phyloP scores from a whole-genome alignment of 2,888 invertebrate genomes.

The Smittia aterrima region DNA sequence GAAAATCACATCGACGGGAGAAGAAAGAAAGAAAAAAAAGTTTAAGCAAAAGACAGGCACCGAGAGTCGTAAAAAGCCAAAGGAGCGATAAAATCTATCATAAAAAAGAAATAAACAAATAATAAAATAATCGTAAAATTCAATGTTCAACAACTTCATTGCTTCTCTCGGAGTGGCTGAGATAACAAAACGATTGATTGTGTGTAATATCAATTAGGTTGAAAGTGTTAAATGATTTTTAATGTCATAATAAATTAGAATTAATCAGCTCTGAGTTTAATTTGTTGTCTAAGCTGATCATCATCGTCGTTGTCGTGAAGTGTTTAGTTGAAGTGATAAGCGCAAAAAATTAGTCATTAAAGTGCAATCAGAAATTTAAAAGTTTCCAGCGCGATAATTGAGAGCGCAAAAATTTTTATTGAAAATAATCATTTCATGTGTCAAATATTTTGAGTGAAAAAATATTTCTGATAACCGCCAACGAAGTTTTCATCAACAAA shows the following conservation, averaged over 20 bases:
- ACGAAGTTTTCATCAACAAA: background rate
- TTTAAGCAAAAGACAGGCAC: conserved; percentile 16
- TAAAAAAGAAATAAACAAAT: conserved; percentile 38
- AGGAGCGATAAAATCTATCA: conserved; percentile 36
- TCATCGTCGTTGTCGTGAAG: too few relatives aligned
- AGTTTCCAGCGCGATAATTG: background rate
- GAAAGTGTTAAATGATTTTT: conserved; percentile 26
- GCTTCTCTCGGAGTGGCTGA: background rate
- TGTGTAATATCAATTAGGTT: conserved; percentile 1
- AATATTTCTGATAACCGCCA: conserved; percentile 22
- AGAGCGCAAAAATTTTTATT: background rate
- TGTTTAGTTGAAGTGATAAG: too few relatives aligned
- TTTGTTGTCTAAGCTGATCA: background rate
- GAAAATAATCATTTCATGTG: conserved; percentile 17
- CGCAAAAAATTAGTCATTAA: too few relatives aligned
- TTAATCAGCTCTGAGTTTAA: background rate
- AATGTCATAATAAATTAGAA: conserved; percentile 19
- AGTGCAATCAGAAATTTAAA: background rate
- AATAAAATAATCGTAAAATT: conserved; percentile 39
- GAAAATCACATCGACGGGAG: background rate
- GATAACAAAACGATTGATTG: background rate
- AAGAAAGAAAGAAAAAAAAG: too few relatives aligned
- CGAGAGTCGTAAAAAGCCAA: conserved; percentile 27
- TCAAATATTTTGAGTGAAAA: conserved; percentile 2
- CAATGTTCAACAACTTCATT: conserved; percentile 19